Conservation (phyloP, 2,888 invertebrate genomes). For the Elysia crispata region DNA sequence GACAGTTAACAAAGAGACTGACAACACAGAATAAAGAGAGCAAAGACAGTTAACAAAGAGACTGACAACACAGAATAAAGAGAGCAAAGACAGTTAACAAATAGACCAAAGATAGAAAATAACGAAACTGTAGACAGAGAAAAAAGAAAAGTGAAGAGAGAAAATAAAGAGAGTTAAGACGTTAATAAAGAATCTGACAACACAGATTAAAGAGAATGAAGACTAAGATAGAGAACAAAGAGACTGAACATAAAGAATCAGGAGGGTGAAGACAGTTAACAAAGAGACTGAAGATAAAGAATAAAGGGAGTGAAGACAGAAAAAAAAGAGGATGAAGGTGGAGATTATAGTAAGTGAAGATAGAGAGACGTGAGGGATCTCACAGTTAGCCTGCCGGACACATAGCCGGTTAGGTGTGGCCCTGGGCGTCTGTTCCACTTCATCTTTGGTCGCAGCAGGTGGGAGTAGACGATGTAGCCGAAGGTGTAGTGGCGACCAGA, state of each 20-base stretch:
- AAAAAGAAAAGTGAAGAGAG: neutral
- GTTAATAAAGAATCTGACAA: neutral
- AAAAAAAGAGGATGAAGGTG: neutral
- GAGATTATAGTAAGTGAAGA: neutral
- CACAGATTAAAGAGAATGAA: neutral
- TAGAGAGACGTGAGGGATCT: neutral
- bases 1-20: too few species aligned
- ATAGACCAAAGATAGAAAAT: too few species aligned
- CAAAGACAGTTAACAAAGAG: neutral
- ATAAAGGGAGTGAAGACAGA: neutral
- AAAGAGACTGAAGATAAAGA: neutral
- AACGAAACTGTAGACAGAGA: neutral
- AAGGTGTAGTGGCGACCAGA: constrained; percentile 11
- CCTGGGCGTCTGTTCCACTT: constrained; percentile 43
- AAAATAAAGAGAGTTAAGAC: neutral
- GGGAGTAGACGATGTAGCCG: constrained; percentile 46
- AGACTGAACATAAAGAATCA: too few species aligned
- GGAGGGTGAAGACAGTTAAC: neutral
- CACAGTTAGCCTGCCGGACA: constrained; percentile 37
- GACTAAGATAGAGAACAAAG: neutral
- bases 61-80: too few species aligned
- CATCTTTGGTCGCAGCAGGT: neutral
- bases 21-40: too few species aligned
- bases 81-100: too few species aligned
- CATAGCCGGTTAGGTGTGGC: constrained; percentile 24